These are phyloP conservation scores for Molothrus ater DNA, from an alignment of 2,797 vertebrate species.

Conservation along the genomic window DNA sequence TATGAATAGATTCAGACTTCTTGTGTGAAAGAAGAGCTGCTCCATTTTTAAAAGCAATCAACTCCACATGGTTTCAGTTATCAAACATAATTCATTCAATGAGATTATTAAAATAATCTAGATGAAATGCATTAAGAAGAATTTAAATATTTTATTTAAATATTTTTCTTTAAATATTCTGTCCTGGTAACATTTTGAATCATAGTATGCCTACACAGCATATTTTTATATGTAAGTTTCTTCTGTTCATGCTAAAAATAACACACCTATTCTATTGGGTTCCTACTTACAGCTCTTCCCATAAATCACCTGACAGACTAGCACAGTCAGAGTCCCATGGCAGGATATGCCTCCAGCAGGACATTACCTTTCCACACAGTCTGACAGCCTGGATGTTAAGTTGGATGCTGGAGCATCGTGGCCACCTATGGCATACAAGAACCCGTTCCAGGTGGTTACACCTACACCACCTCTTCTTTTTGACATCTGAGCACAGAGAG, in stretches of 20 bases:
- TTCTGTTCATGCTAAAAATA: neutral
- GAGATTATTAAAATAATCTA: neutral
- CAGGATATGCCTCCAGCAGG: neutral
- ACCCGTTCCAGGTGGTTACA: slow-evolving; percentile 95
- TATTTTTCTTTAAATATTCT: neutral
- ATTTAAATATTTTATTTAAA: neutral
- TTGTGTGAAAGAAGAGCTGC: neutral
- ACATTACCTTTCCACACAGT: slow-evolving; percentile 94
- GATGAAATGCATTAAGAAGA: neutral
- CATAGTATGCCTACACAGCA: neutral
- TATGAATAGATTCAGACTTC: neutral
- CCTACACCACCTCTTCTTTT: slow-evolving; percentile 96
- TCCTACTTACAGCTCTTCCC: neutral
- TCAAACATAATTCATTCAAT: neutral
- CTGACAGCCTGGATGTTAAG: slow-evolving; percentile 91
- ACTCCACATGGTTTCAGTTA: neutral
- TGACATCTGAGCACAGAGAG: slow-evolving; percentile 91
- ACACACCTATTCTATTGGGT: neutral
- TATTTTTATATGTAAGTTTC: neutral
- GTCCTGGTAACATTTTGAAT: neutral
- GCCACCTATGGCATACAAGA: slow-evolving; percentile 95
- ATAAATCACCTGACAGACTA: neutral
- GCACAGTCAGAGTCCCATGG: neutral
- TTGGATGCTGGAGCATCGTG: slow-evolving; percentile 95
- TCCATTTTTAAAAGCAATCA: neutral